A percentile compares a stretch with the other conserved stretches of the same genome.
Conservation (phyloP, 1,140 invertebrate genomes). For the Zelostemma sp. region DNA sequence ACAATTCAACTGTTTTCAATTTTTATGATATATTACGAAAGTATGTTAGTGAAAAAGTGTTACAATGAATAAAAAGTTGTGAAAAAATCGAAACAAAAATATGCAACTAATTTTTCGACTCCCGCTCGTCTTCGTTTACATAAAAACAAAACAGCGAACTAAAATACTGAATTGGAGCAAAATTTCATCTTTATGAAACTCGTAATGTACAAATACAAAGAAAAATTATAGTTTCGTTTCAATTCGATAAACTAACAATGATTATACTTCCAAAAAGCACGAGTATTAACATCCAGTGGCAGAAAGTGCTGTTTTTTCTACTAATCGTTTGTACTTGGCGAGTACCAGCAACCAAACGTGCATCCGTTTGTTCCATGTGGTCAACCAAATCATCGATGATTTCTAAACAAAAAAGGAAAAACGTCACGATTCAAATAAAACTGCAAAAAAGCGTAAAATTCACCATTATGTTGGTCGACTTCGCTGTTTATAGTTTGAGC, state of each 20-base stretch:
- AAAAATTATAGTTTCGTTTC: constrained; percentile 1
- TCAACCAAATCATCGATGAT: constrained; percentile 84
- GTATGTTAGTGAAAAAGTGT: no score
- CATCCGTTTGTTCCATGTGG: constrained; percentile 79
- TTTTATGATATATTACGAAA: no score
- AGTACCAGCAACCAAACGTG: constrained; percentile 77
- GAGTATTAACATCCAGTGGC: constrained; percentile 79
- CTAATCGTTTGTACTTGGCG: constrained; percentile 75
- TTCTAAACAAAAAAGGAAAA: constrained; percentile 71
- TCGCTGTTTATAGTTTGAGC: constrained; percentile 81
- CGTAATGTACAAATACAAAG: neutral
- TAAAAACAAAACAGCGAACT: no score
- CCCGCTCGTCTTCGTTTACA: no score
- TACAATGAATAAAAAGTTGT: no score
- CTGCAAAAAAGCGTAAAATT: constrained; percentile 20
- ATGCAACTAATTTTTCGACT: no score
- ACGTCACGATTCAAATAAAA: constrained; percentile 6
- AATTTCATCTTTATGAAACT: no score
- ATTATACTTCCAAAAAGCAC: constrained; percentile 72
- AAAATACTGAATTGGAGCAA: no score
- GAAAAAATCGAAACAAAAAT: no score
- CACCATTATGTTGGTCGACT: constrained; percentile 85
- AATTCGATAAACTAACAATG: constrained; percentile 28
- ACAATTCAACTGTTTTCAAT: no score
- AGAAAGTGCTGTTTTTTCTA: constrained; percentile 79